Conservation (phyloP, 2,797 vertebrate genomes). For the Cyprinella venusta region DNA sequence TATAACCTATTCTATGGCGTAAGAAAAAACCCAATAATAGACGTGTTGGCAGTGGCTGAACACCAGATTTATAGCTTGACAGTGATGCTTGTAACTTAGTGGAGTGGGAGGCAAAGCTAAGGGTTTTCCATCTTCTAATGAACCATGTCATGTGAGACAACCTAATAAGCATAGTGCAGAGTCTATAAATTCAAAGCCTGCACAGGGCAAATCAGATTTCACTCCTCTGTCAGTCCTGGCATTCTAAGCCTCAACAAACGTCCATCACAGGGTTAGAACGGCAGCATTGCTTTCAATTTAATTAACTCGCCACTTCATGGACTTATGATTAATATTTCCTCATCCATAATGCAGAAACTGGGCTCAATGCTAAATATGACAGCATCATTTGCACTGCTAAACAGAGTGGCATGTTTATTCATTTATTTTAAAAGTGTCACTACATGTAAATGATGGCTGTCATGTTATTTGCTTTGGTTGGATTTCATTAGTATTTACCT, state of each 20-base stretch:
- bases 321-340: slow-evolving; percentile 52
- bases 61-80: slow-evolving; percentile 36
- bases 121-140: slow-evolving; percentile 47
- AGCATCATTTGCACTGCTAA: slow-evolving; percentile 11
- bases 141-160: slow-evolving; percentile 42
- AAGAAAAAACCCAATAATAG: background rate
- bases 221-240: slow-evolving; percentile 29
- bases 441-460: slow-evolving; percentile 2
- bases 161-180: slow-evolving; percentile 41
- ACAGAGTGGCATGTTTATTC: background rate
- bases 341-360: slow-evolving; percentile 47
- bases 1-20: slow-evolving; percentile 23
- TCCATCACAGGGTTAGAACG: slow-evolving; percentile 34
- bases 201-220: slow-evolving; percentile 53
- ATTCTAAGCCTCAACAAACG: slow-evolving; percentile 28
- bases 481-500: background rate
- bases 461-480: background rate
- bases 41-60: slow-evolving; percentile 33
- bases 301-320: slow-evolving; percentile 57
- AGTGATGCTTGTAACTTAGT: slow-evolving; percentile 33
- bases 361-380: slow-evolving; percentile 23
- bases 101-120: slow-evolving; percentile 12
- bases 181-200: slow-evolving; percentile 47
- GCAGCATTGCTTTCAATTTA: slow-evolving; percentile 53
- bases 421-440: slow-evolving; percentile 26